These are phyloP conservation scores for Pollenia amentaria DNA, from an alignment of 2,888 invertebrate species.

Conservation along the genomic window DNA sequence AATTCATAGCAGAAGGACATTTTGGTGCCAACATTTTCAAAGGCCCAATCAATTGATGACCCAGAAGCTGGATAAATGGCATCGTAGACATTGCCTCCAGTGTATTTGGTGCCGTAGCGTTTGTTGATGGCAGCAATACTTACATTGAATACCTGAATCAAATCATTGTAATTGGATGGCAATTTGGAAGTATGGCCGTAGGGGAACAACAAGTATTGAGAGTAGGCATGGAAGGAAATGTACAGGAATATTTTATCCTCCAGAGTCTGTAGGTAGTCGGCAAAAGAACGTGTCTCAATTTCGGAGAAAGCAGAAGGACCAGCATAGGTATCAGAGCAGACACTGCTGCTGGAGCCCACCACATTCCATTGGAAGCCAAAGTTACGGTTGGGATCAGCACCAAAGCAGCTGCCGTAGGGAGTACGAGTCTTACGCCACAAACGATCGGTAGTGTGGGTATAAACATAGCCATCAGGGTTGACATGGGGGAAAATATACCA, in stretches of 20 bases:
- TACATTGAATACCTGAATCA: constrained; percentile 82
- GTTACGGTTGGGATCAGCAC: constrained; percentile 92
- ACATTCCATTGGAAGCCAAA: constrained; percentile 89
- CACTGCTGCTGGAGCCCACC: constrained; percentile 86
- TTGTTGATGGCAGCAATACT: constrained; percentile 79
- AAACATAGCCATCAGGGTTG: constrained; percentile 92
- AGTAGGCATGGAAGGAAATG: constrained; percentile 90
- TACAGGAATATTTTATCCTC: constrained; percentile 87
- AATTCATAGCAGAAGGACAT: constrained; percentile 88
- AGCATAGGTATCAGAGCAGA: constrained; percentile 88
- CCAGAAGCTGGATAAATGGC: constrained; percentile 86
- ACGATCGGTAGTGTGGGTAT: constrained; percentile 86
- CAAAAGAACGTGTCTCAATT: constrained; percentile 86
- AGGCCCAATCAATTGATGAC: constrained; percentile 88
- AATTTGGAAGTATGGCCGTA: constrained; percentile 86
- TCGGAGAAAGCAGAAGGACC: constrained; percentile 90
- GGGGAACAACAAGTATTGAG: constrained; percentile 89
- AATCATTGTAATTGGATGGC: constrained; percentile 85
- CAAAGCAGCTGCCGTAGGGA: constrained; percentile 86
- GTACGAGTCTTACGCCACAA: constrained; percentile 89
- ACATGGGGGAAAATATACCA: constrained; percentile 91
- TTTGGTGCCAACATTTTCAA: constrained; percentile 85
- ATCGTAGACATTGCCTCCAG: constrained; percentile 85
- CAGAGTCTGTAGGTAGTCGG: constrained; percentile 86
- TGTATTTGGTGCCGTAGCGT: constrained; percentile 84